Percentiles rank a stretch among this genome's conserved stretches.
These are phyloP conservation scores for Caradrina kadenii DNA, from an alignment of 2,888 invertebrate genomes.

Conservation along the genomic window DNA sequence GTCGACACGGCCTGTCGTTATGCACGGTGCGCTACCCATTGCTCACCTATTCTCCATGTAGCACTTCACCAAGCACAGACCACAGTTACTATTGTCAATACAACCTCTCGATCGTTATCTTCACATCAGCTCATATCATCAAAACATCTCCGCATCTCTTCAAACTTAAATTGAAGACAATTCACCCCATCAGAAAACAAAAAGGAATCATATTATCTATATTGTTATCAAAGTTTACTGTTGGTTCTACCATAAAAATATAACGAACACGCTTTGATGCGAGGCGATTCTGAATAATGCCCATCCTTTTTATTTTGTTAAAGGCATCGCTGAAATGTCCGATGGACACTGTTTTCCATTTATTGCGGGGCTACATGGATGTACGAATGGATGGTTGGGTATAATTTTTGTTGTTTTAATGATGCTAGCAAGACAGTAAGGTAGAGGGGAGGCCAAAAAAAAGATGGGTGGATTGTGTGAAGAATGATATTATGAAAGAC, in stretches of 20 bases:
- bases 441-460: too few species aligned
- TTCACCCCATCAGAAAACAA: constrained; percentile 45
- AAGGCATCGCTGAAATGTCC: constrained; percentile 56
- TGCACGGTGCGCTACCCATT: too few species aligned
- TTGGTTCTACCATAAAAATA: constrained; percentile 61
- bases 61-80: background rate
- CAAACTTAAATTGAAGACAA: constrained; percentile 35
- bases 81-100: constrained; percentile 9
- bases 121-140: constrained; percentile 13
- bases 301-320: constrained; percentile 56
- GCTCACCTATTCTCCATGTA: background rate
- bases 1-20: too few species aligned
- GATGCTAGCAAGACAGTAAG: too few species aligned
- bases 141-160: constrained; percentile 13
- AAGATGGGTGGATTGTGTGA: too few species aligned
- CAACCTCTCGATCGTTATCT: constrained; percentile 2
- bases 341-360: constrained; percentile 66
- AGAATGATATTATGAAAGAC: too few species aligned
- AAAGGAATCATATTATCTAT: constrained; percentile 59
- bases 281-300: constrained; percentile 62
- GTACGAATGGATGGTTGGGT: constrained; percentile 25
- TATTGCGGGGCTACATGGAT: constrained; percentile 47
- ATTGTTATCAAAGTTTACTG: constrained; percentile 58
- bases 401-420: background rate
- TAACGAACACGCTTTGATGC: constrained; percentile 63